Conservation (phyloP, 1,140 invertebrate species). For the Leucophenga varia region DNA sequence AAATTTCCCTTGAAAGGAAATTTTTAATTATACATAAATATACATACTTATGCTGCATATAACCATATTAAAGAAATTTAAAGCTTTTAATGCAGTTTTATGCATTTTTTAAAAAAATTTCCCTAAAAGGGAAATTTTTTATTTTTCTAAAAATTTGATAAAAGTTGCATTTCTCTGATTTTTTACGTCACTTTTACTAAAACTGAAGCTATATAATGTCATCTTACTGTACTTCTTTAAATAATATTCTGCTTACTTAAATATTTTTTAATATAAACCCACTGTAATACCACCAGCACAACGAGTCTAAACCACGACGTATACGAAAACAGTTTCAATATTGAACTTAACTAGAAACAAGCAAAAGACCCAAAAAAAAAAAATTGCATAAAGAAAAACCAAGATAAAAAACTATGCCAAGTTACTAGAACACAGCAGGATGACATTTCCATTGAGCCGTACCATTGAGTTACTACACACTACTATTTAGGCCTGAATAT, state of each 20-base stretch:
- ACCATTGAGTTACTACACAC: slow-evolving; percentile 29
- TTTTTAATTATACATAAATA: too few relatives aligned
- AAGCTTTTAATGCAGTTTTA: too few relatives aligned
- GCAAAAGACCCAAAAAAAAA: slow-evolving; percentile 24
- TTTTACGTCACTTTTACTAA: too few relatives aligned
- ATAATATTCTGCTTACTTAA: slow-evolving; percentile 6
- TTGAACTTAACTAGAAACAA: slow-evolving; percentile 37
- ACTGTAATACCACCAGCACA: slow-evolving; percentile 22
- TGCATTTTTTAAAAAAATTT: too few relatives aligned
- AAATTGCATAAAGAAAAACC: slow-evolving; percentile 27
- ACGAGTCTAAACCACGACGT: slow-evolving; percentile 15
- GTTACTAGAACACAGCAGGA: slow-evolving; percentile 53
- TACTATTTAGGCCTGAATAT: too few relatives aligned
- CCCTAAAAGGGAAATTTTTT: too few relatives aligned
- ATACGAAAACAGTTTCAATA: slow-evolving; percentile 40
- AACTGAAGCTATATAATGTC: neutral
- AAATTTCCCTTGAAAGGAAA: too few relatives aligned
- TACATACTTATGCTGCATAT: too few relatives aligned
- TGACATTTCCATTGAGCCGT: slow-evolving; percentile 49
- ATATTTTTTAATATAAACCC: slow-evolving; percentile 28
- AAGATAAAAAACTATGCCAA: slow-evolving; percentile 29
- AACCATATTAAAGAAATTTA: too few relatives aligned
- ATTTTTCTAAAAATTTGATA: too few relatives aligned
- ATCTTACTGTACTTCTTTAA: neutral
- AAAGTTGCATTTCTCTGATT: too few relatives aligned